phyloP scores from a whole-genome alignment of 2,113 vertebrate genomes.

The Xerus inauris region DNA sequence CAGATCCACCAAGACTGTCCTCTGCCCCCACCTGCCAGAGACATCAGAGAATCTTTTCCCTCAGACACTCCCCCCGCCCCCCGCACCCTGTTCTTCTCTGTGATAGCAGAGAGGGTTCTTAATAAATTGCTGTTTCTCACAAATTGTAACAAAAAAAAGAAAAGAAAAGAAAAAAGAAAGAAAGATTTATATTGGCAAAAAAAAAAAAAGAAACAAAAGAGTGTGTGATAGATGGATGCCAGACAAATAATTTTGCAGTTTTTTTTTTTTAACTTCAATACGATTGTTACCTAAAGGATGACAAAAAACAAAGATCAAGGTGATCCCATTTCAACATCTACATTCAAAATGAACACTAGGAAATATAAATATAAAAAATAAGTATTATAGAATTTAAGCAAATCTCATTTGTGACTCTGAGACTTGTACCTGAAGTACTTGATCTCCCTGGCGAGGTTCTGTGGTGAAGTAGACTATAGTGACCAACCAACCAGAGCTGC shows the following conservation, averaged over 20 bases:
- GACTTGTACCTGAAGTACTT: not conserved
- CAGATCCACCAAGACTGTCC: too few relatives aligned
- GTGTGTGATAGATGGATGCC: not conserved
- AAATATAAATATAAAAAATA: not conserved
- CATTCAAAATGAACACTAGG: not conserved
- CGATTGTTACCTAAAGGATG: not conserved
- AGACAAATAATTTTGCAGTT: not conserved
- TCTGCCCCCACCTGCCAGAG: too few relatives aligned
- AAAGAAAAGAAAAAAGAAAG: too few relatives aligned
- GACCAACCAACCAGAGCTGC: accelerated
- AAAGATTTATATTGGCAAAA: too few relatives aligned
- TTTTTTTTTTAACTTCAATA: not conserved
- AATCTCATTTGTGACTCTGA: not conserved
- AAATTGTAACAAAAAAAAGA: too few relatives aligned
- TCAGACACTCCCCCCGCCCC: too few relatives aligned
- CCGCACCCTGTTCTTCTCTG: too few relatives aligned
- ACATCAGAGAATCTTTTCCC: too few relatives aligned
- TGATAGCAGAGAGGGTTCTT: too few relatives aligned
- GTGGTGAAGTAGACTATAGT: not conserved
- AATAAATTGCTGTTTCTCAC: too few relatives aligned
- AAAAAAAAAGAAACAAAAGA: too few relatives aligned
- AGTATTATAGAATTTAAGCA: not conserved
- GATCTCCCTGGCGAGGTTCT: not conserved
- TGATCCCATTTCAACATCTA: not conserved
- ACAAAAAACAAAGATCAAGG: not conserved